Conservation (phyloP, 2,113 vertebrate genomes). For the Tylochromis polylepis region DNA sequence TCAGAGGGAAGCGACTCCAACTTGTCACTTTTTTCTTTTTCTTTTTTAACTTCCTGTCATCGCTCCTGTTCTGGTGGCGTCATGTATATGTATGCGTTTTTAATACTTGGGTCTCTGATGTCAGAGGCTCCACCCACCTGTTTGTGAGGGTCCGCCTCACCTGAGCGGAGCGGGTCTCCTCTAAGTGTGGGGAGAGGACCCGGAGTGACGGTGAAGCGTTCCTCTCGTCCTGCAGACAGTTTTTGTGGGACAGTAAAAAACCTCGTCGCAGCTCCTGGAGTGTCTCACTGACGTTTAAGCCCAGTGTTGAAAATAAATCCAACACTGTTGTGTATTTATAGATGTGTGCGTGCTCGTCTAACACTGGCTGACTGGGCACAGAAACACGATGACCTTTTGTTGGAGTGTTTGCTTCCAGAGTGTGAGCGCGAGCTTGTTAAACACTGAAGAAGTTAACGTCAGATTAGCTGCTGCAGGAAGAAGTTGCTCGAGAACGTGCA, state of each 20-base stretch:
- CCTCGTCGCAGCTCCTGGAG: neutral
- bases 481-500: fast-evolving
- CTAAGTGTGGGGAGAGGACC: neutral
- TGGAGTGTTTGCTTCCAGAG: fast-evolving
- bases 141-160: neutral
- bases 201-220: too few species aligned
- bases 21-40: neutral
- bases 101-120: neutral
- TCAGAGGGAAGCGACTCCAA: neutral
- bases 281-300: neutral
- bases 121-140: neutral
- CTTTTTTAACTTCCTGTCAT: too few species aligned
- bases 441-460: neutral
- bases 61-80: too few species aligned
- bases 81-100: too few species aligned
- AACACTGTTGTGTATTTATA: neutral
- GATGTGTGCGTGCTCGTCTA: fast-evolving
- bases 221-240: too few species aligned
- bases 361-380: neutral
- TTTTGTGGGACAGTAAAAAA: neutral
- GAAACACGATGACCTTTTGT: neutral
- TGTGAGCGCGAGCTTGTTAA: neutral
- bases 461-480: neutral
- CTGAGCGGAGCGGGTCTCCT: neutral
- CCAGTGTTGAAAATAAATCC: neutral